A percentile compares a stretch with the other conserved stretches of the same genome.
Conservation (phyloP, 1,140 invertebrate genomes). For the Mactra quadrangularis region DNA sequence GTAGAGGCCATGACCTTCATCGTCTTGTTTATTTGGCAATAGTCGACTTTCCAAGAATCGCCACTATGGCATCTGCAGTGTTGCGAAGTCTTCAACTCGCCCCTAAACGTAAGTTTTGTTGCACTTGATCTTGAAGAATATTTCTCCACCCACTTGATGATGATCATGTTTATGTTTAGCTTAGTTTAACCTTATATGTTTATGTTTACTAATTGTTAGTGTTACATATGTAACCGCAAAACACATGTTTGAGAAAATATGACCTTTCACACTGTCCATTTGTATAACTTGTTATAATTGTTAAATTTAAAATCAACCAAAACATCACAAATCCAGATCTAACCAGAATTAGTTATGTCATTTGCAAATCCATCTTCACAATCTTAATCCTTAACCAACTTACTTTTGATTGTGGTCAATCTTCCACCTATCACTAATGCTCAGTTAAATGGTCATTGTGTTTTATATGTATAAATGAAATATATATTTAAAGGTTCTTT, state of each 20-base stretch:
- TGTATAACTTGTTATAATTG: not conserved
- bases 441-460: too few species aligned
- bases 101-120: conserved; percentile 3
- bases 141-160: conserved; percentile 5
- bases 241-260: not conserved
- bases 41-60: too few species aligned
- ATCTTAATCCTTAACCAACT: too few species aligned
- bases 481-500: too few species aligned
- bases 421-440: too few species aligned
- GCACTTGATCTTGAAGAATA: not conserved
- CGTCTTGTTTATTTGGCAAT: too few species aligned
- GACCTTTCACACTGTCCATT: not conserved
- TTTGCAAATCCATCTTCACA: too few species aligned
- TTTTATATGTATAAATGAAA: too few species aligned
- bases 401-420: too few species aligned
- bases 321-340: too few species aligned
- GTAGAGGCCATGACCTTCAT: too few species aligned
- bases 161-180: not conserved
- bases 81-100: not conserved
- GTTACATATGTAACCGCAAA: not conserved
- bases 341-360: too few species aligned
- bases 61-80: conserved; percentile 9
- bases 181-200: not conserved
- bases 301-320: not conserved
- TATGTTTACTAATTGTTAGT: not conserved